Base-by-base conservation (phyloP, 2,113 vertebrate species). In the Damaliscus lunatus region DNA sequence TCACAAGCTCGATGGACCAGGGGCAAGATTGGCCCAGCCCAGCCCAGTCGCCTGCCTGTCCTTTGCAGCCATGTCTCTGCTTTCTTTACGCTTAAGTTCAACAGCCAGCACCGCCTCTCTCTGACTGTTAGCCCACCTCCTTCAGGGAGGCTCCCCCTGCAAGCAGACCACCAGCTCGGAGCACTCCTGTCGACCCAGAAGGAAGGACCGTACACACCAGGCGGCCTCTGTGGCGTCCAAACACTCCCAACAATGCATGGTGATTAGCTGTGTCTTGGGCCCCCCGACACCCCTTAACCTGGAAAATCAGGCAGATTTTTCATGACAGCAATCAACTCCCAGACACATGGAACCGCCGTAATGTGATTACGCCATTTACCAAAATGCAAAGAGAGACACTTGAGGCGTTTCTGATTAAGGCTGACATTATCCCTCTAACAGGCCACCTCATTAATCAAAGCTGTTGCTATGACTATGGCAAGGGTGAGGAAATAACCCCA, bases 311-410 rank as follows among this genome's bases (percentile, higher is more conserved):
- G 91, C 97, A 94, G 90, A 96, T 88, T 90, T 96, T 95, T 93
- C 46, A 1, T 0, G 17, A 89, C 93, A 94, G 96, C 97, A 98
- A 94, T 97, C 95, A 93, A 81, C 88, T 98, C 82, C 57, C 96
- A 97, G 97, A 97, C 96, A 90, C 64, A 80, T 85, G 87, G 64
- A 98, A 98, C 95, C 1, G 3, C 95, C 1, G 7, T 96, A 98
- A 97, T 98, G 96, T 98, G 98, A 98, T 97, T 95, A 98, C 50
- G 2, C 53, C 89, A 97, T 98, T 98, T 98, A 96, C 98, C 97
- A 98, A 98, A 98, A 98, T 93, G 94, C 91, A 96, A 97, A 98
- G 95, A 98, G 93, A 97, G 90, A 88, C 89, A 97, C 96, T 96
- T 96, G 90, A 97, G 90, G 94, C 92, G 62, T 96, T 93, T 95